A percentile compares a stretch with the other conserved stretches of the same genome.
Evolutionary conservation across 2,797 vertebrate species (phyloP).

Genomic region (Salarias fasciatus): DNA sequence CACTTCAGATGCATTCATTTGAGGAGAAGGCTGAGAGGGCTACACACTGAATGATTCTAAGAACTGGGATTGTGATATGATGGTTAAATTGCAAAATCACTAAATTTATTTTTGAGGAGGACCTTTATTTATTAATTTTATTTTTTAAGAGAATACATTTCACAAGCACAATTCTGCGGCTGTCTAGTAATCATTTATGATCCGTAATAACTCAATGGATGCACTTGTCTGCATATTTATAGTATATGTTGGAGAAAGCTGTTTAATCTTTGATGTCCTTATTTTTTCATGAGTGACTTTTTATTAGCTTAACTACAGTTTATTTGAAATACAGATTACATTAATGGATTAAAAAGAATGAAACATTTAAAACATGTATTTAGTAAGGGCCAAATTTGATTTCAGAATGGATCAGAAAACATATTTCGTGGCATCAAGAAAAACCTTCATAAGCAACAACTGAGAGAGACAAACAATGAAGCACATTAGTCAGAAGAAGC

Average conservation of each 20-base stretch:
- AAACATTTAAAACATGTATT: too few relatives aligned
- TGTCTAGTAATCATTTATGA: constrained; percentile 1
- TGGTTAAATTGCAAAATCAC: not conserved
- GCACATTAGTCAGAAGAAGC: not conserved
- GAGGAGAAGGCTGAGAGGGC: too few relatives aligned
- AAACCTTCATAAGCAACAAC: not conserved
- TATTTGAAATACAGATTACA: too few relatives aligned
- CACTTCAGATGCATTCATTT: not conserved
- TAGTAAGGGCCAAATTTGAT: too few relatives aligned
- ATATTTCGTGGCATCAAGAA: not conserved
- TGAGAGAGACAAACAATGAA: not conserved
- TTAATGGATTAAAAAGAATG: too few relatives aligned
- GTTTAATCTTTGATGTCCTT: too few relatives aligned
- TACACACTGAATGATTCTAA: not conserved
- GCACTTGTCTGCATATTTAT: too few relatives aligned
- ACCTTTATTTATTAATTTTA: too few relatives aligned
- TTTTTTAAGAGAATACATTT: not conserved
- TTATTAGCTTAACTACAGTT: too few relatives aligned
- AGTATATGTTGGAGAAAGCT: too few relatives aligned
- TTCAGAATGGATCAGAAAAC: not conserved
- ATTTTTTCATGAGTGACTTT: too few relatives aligned
- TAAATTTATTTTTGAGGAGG: not conserved
- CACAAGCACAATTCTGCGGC: not conserved
- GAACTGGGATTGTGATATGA: not conserved
- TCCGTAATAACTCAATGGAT: too few relatives aligned